Conservation (phyloP, 2,113 vertebrate species). For the Xerus inauris region DNA sequence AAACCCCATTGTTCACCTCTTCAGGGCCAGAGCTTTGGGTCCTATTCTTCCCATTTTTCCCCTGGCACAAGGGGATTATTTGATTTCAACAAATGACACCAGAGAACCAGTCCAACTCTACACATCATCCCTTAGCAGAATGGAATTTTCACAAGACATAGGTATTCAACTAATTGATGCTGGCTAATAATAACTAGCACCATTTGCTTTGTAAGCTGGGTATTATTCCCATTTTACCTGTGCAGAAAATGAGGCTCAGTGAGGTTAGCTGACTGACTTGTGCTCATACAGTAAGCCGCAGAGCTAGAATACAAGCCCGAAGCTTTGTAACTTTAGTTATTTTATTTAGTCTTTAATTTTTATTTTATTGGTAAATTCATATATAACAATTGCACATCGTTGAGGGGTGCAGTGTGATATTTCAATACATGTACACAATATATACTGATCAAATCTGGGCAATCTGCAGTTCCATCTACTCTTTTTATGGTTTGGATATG, state of each 20-base stretch:
- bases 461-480: neutral
- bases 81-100: conserved; percentile 1
- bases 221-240: neutral
- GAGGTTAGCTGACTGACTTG: neutral
- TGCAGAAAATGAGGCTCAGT: neutral
- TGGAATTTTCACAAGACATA: neutral
- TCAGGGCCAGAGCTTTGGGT: neutral
- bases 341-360: neutral
- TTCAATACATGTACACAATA: neutral
- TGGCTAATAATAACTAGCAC: neutral
- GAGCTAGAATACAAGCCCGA: neutral
- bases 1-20: neutral
- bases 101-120: neutral
- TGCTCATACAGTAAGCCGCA: neutral
- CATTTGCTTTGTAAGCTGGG: neutral
- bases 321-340: neutral
- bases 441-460: neutral
- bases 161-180: neutral
- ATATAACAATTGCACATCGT: neutral
- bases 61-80: neutral
- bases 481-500: too few species aligned
- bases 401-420: too few species aligned
- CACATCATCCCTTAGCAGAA: neutral
- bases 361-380: neutral
- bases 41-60: neutral